Base-by-base conservation (phyloP, 2,888 invertebrate genomes). In the Augiades crinisus region DNA sequence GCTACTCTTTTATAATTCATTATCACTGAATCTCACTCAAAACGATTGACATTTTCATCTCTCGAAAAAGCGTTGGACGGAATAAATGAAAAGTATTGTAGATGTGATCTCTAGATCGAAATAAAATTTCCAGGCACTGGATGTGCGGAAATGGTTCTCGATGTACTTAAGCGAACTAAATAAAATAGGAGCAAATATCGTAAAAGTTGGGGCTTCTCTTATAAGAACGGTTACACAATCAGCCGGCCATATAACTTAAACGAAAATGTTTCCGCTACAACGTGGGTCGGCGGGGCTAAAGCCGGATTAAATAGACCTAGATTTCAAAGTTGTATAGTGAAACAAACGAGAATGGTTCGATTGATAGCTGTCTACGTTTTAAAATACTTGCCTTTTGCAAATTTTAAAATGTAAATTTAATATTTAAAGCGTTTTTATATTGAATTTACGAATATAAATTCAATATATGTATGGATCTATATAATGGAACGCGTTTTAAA, bases 171-270 rank as follows among this genome's bases (percentile, higher is more conserved):
- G 16, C 37, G 21, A 40, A 33, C 31, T 40, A 40, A 47, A 47
- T 47, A 40, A 38, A 40, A 40, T 38, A 10, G 47, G 10, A 47
- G 38, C 38, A 40, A 47, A 38, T 40, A 40, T 47, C 31, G 31
- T 40, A 47, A 47, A 47, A 40, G 31, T 40, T 38, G 7, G 31
- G n/a, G 38, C 27, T 27, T 40, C 33, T 49, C 40, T 14, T 47
- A 31, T 45, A 46, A 34, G 49, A 41, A 49, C 22, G 22, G 27
- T 47, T 47, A 49, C 41, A 49, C 41, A 47, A 47, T 40, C 16
- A 12, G 6, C 31, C 38, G 33, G 2, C 24, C 16, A 41, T 49
- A 49, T 49, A 47, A 34, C 41, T 49, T 49, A 34, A 49, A 22
- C 22, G 41, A 31, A 24, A 49, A 49, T 41, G 49, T 49, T 49